Percentiles rank a stretch among this genome's conserved stretches.
Evolutionary conservation across 2,888 invertebrate species (phyloP).

Genomic region (Asteroscopus sphinx): DNA sequence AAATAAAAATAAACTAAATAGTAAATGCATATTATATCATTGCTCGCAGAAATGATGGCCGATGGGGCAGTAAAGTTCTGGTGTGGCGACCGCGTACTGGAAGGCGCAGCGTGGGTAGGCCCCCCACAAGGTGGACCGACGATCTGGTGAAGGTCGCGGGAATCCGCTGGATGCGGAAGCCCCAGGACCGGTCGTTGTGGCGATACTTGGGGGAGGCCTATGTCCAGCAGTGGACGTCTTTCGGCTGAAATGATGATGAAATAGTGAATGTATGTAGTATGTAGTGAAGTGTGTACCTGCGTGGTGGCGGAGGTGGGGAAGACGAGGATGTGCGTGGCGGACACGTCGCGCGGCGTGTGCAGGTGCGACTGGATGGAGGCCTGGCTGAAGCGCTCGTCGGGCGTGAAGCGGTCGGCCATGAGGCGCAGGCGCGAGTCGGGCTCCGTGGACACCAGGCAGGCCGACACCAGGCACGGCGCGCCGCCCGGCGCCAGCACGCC

Average conservation of each 20-base stretch:
- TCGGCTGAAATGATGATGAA: neutral
- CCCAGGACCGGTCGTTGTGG: too few species aligned
- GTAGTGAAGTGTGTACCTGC: conserved; percentile 88
- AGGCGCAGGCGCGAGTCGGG: conserved; percentile 96
- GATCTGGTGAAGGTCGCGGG: too few species aligned
- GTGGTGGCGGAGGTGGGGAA: conserved; percentile 99
- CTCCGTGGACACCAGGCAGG: conserved; percentile 99
- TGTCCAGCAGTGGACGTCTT: too few species aligned
- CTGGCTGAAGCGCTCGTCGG: conserved; percentile 97
- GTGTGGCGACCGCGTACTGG: too few species aligned
- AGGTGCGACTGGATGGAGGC: conserved; percentile 96
- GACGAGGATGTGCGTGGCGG: conserved; percentile 99
- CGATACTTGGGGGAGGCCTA: too few species aligned
- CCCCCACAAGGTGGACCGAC: too few species aligned
- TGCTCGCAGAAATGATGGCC: too few species aligned
- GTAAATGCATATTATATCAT: too few species aligned
- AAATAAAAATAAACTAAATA: too few species aligned
- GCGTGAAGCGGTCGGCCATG: conserved; percentile 98
- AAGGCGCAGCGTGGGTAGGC: too few species aligned
- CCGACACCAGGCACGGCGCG: conserved; percentile 97
- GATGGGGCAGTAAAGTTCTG: too few species aligned
- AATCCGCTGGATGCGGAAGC: too few species aligned
- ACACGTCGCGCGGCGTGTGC: conserved; percentile 98
- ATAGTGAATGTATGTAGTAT: neutral
- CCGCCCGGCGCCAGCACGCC: conserved; percentile 94